Conservation (phyloP, 2,888 invertebrate species). For the Resseliella maxima region DNA sequence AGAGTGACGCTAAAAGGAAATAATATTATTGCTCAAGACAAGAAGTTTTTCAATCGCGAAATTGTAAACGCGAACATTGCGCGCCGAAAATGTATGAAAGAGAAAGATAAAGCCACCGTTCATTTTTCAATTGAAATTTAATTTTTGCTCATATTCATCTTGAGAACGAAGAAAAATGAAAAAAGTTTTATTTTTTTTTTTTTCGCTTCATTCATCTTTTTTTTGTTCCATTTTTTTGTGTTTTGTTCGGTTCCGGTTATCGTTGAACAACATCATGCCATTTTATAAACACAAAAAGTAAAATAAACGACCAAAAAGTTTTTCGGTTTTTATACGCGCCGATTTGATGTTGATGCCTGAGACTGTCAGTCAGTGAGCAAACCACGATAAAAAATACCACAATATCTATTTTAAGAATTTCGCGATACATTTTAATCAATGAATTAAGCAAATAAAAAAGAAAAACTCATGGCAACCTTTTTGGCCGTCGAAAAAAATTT, state of each 20-base stretch:
- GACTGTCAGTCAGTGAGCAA: no score
- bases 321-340: no score
- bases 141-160: background rate
- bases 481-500: background rate
- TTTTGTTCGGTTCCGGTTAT: no score
- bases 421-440: background rate
- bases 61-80: no score
- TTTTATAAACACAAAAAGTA: no score
- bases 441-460: background rate
- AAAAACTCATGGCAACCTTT: background rate
- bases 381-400: no score
- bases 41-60: constrained; percentile 7
- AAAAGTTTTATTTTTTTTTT: background rate
- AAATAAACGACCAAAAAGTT: no score
- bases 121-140: background rate
- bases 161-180: background rate
- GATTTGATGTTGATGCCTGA: no score
- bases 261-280: no score
- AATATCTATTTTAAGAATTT: background rate
- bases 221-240: background rate
- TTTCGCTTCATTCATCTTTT: no score
- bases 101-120: background rate
- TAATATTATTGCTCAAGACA: background rate
- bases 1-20: background rate
- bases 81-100: no score